Percentiles rank a stretch among this genome's conserved stretches.
These are phyloP conservation scores for Arrhopalites spinosus DNA, from an alignment of 2,888 invertebrate species.

Conservation along the genomic window DNA sequence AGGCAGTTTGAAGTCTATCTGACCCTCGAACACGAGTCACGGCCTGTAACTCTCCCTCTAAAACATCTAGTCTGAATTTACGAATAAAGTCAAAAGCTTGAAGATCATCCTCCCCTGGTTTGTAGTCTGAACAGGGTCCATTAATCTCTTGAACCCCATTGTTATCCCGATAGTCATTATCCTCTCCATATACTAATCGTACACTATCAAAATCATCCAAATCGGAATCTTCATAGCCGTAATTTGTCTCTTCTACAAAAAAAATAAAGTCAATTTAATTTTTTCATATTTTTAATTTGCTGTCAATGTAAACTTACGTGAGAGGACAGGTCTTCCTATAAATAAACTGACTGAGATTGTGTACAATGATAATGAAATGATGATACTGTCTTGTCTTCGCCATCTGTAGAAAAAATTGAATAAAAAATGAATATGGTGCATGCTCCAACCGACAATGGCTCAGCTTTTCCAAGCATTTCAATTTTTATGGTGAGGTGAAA, in stretches of 20 bases:
- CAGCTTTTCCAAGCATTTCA: too few species aligned
- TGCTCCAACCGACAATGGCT: too few species aligned
- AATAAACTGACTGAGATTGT: slow-evolving; percentile 39
- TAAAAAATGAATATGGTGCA: too few species aligned
- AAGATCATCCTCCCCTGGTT: slow-evolving; percentile 76
- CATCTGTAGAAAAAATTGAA: slow-evolving; percentile 35
- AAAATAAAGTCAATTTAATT: neutral
- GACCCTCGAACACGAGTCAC: slow-evolving; percentile 76
- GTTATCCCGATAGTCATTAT: slow-evolving; percentile 45
- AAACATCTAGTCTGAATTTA: slow-evolving; percentile 71
- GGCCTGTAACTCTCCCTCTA: slow-evolving; percentile 68
- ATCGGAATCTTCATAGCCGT: slow-evolving; percentile 56
- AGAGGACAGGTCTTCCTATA: slow-evolving; percentile 11
- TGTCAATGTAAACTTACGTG: slow-evolving; percentile 35
- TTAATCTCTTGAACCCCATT: slow-evolving; percentile 57
- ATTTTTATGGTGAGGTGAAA: too few species aligned
- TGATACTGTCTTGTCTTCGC: slow-evolving; percentile 29
- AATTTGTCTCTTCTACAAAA: slow-evolving; percentile 38
- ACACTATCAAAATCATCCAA: slow-evolving; percentile 55
- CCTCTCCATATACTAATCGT: slow-evolving; percentile 54
- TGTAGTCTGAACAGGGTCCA: slow-evolving; percentile 65
- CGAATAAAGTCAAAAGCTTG: slow-evolving; percentile 82
- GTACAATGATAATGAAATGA: slow-evolving; percentile 34
- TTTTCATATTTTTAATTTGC: too few species aligned
- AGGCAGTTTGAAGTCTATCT: slow-evolving; percentile 77